phyloP scores from a whole-genome alignment of 2,888 invertebrate genomes.

The Atethmia centrago region DNA sequence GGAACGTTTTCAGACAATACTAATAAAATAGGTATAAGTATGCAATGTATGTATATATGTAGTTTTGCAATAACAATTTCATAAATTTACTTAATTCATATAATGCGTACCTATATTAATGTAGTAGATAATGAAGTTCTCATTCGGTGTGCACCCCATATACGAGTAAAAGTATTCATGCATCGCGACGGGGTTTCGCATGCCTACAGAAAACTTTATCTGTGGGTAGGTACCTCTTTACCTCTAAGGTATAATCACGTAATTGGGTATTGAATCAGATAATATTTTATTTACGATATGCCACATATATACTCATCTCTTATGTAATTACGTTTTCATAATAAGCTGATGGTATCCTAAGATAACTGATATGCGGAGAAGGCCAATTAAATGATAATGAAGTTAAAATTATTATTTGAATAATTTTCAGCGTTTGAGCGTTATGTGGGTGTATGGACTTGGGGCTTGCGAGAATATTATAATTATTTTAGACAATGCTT shows the following conservation, averaged over 20 bases:
- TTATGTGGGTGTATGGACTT: background rate
- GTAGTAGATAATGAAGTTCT: slow-evolving; percentile 3
- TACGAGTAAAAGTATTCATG: slow-evolving; percentile 45
- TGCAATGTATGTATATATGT: no score
- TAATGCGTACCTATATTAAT: background rate
- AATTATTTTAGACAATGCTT: background rate
- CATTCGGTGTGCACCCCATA: slow-evolving; percentile 35
- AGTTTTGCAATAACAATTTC: background rate
- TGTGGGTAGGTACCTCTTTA: background rate
- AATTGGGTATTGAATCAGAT: slow-evolving; percentile 58
- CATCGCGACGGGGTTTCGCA: slow-evolving; percentile 42
- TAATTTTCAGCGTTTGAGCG: slow-evolving; percentile 12
- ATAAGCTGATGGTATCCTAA: slow-evolving; percentile 20
- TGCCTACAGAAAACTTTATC: slow-evolving; percentile 7
- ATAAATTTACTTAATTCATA: background rate
- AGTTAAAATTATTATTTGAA: slow-evolving; percentile 17
- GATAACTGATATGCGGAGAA: slow-evolving; percentile 15
- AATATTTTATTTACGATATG: slow-evolving; percentile 35
- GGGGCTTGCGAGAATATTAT: background rate
- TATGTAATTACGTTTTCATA: slow-evolving; percentile 46
- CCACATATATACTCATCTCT: slow-evolving; percentile 25
- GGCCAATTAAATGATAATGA: slow-evolving; percentile 36
- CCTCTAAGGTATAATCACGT: slow-evolving; percentile 29
- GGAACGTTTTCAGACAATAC: background rate
- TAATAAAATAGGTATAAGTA: background rate